These are phyloP conservation scores for Teleiodes luculella DNA, from an alignment of 2,888 invertebrate genomes.

Conservation along the genomic window DNA sequence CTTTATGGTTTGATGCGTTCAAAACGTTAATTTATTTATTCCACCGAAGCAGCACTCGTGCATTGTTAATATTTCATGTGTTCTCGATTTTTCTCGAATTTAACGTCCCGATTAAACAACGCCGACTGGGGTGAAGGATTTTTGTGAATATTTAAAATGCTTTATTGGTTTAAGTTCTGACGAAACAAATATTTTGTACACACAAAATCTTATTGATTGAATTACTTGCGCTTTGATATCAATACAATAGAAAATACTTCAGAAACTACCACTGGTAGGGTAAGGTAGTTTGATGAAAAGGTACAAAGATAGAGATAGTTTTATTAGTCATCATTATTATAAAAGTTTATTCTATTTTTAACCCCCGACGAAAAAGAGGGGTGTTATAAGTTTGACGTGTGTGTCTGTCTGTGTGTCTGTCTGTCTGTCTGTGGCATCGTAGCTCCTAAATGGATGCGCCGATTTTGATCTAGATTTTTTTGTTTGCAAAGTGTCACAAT, in stretches of 20 bases:
- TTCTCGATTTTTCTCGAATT: slow-evolving; percentile 76
- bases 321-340: too few species aligned
- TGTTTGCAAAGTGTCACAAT: too few species aligned
- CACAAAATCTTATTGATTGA: slow-evolving; percentile 43
- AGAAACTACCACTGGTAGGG: not conserved
- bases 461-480: too few species aligned
- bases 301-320: too few species aligned
- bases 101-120: slow-evolving; percentile 76
- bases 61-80: slow-evolving; percentile 73
- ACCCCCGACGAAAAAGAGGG: too few species aligned
- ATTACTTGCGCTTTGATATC: slow-evolving; percentile 30
- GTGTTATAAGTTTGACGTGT: too few species aligned
- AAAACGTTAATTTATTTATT: slow-evolving; percentile 68
- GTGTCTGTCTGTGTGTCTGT: too few species aligned
- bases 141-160: slow-evolving; percentile 75
- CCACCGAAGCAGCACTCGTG: slow-evolving; percentile 69
- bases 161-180: slow-evolving; percentile 71
- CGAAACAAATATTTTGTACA: slow-evolving; percentile 53
- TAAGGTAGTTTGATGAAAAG: slow-evolving; percentile 6
- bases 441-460: too few species aligned
- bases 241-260: not conserved
- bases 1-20: slow-evolving; percentile 35
- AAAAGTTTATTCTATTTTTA: too few species aligned
- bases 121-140: slow-evolving; percentile 69
- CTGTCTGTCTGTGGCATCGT: too few species aligned